phyloP scores from a whole-genome alignment of 2,797 vertebrate species.

The Aeoliscus strigatus region DNA sequence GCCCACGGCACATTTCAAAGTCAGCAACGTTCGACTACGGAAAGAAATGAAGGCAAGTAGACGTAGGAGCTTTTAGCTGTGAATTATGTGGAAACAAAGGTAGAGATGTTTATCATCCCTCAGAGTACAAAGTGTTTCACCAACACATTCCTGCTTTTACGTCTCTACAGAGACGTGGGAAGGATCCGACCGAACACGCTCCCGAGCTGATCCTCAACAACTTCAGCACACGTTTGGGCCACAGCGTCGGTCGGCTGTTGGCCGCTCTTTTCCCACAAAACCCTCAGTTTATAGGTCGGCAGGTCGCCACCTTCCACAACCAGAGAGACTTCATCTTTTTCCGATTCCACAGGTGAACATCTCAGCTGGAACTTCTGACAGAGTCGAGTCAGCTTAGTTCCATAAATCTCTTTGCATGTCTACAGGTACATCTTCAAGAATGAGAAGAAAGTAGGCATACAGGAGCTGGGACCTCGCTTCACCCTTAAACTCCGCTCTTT shows the following conservation, averaged over 20 bases:
- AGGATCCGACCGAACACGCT: constrained; percentile 85
- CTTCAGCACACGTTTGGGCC: constrained; percentile 92
- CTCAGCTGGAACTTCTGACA: not conserved
- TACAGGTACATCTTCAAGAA: constrained; percentile 96
- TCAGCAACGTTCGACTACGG: constrained; percentile 91
- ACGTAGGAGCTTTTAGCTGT: not conserved
- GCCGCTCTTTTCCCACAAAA: constrained; percentile 94
- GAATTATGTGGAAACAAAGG: no score
- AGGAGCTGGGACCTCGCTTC: constrained; percentile 96
- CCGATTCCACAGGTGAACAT: constrained; percentile 89
- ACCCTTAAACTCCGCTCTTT: constrained; percentile 94
- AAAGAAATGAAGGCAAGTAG: constrained; percentile 89
- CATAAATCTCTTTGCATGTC: not conserved
- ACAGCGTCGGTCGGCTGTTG: constrained; percentile 87
- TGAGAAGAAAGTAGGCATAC: constrained; percentile 97
- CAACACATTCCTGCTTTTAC: not conserved
- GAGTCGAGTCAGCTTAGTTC: no score
- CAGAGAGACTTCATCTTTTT: constrained; percentile 97
- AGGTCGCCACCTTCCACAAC: constrained; percentile 97
- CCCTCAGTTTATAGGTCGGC: constrained; percentile 91
- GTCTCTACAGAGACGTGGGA: constrained; percentile 81
- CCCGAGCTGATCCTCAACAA: constrained; percentile 97
- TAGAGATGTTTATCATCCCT: not conserved
- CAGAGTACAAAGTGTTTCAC: not conserved
- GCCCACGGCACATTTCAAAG: constrained; percentile 95